Evolutionary conservation across 1,140 invertebrate species (phyloP).

Genomic region (Anastrepha obliqua): DNA sequence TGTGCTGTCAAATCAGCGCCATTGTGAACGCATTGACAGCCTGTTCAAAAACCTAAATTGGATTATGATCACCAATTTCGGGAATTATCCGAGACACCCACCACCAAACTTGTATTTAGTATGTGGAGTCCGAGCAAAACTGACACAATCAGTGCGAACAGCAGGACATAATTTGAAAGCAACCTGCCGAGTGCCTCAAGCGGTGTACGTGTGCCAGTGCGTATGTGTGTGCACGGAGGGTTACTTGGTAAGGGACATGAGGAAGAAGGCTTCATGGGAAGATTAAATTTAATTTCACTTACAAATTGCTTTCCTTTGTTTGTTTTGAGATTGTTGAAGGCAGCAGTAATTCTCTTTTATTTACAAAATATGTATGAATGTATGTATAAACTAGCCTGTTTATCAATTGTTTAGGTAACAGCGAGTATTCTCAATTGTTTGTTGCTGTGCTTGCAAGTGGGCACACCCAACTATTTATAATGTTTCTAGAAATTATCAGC

Average conservation of each 20-base stretch:
- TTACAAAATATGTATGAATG: not conserved
- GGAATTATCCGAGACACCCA: not conserved
- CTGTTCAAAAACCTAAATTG: slow-evolving; percentile 49
- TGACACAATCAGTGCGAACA: slow-evolving; percentile 23
- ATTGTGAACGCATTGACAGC: slow-evolving; percentile 39
- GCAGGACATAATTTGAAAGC: slow-evolving; percentile 33
- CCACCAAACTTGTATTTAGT: not conserved
- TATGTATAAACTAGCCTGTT: too few species aligned
- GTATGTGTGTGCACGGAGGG: too few species aligned
- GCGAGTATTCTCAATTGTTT: not conserved
- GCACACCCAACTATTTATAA: too few species aligned
- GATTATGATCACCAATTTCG: slow-evolving; percentile 51
- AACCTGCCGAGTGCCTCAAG: not conserved
- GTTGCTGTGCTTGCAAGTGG: too few species aligned
- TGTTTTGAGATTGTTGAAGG: slow-evolving; percentile 17
- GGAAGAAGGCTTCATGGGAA: not conserved
- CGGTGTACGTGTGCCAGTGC: not conserved
- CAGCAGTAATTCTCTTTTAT: slow-evolving; percentile 24
- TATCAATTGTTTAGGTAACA: not conserved
- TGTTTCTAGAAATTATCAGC: too few species aligned
- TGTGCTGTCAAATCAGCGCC: slow-evolving; percentile 45
- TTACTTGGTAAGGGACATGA: too few species aligned
- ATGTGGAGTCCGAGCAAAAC: not conserved
- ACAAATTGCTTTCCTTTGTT: slow-evolving; percentile 36
- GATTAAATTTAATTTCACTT: slow-evolving; percentile 46